Evolutionary conservation across 2,113 vertebrate genomes (phyloP).

Genomic region (Pterophyllum scalare): DNA sequence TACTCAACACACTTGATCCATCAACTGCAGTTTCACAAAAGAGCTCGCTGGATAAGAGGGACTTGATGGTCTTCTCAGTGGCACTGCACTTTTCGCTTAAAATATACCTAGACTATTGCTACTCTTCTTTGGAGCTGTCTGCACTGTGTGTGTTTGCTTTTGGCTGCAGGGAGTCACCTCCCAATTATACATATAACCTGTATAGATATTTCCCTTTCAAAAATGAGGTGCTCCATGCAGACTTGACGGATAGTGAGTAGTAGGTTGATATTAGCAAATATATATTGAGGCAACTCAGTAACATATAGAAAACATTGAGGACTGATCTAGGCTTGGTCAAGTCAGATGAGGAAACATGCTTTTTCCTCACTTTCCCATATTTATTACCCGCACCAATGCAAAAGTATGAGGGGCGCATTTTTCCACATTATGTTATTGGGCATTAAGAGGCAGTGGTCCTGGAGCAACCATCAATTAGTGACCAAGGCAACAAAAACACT

Average conservation of each 20-base stretch:
- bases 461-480: constrained; percentile 49
- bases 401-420: neutral
- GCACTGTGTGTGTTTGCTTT: neutral
- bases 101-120: neutral
- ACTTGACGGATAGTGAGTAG: neutral
- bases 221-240: neutral
- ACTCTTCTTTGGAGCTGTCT: neutral
- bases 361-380: neutral
- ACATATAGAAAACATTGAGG: neutral
- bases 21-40: constrained; percentile 43
- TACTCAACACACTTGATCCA: constrained; percentile 56
- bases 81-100: constrained; percentile 36
- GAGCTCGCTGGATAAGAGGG: constrained; percentile 33
- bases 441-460: constrained; percentile 21
- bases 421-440: constrained; percentile 4
- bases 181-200: neutral
- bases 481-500: constrained; percentile 47
- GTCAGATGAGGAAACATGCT: neutral
- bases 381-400: neutral
- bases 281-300: neutral
- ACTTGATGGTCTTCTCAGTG: constrained; percentile 37
- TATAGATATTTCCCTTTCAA: neutral
- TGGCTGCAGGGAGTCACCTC: neutral
- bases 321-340: neutral
- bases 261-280: neutral